Conservation (phyloP, 2,113 vertebrate species). For the Syngnathus scovelli region DNA sequence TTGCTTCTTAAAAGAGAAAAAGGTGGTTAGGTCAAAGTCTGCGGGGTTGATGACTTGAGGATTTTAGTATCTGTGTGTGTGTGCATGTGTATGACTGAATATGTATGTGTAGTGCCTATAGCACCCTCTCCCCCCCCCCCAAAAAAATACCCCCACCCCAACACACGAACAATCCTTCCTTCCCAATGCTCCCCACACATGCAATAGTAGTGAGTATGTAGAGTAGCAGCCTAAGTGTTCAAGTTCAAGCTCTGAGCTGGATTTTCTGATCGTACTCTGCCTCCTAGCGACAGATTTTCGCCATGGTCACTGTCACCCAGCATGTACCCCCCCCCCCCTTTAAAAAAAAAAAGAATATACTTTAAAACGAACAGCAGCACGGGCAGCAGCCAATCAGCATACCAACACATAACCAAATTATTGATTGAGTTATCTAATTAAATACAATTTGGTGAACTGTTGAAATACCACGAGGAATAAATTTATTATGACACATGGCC, state of each 20-base stretch:
- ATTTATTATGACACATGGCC: conserved; percentile 26
- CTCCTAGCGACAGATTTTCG: conserved; percentile 83
- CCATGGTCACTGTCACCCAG: conserved; percentile 57
- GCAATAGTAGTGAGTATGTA: conserved; percentile 51
- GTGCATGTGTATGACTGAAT: conserved; percentile 5
- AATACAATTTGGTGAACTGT: conserved; percentile 9
- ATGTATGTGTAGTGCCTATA: neutral
- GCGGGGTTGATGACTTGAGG: conserved; percentile 30
- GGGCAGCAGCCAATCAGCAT: conserved; percentile 31
- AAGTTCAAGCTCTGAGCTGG: conserved; percentile 79
- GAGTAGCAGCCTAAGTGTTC: conserved; percentile 74
- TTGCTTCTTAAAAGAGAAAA: conserved; percentile 1
- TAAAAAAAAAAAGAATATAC: neutral
- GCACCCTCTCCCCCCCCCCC: neutral
- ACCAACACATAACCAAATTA: conserved; percentile 47
- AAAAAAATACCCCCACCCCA: neutral
- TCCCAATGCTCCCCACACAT: conserved; percentile 62
- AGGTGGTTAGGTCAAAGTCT: conserved; percentile 11
- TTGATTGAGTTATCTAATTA: neutral
- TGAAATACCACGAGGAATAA: conserved; percentile 7
- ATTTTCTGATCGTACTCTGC: conserved; percentile 90
- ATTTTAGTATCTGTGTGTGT: neutral
- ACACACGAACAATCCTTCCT: conserved; percentile 21
- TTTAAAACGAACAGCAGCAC: conserved; percentile 26
- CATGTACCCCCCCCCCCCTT: conserved; percentile 5